Base-by-base conservation (phyloP, 2,797 vertebrate species). In the Tangara arthus region DNA sequence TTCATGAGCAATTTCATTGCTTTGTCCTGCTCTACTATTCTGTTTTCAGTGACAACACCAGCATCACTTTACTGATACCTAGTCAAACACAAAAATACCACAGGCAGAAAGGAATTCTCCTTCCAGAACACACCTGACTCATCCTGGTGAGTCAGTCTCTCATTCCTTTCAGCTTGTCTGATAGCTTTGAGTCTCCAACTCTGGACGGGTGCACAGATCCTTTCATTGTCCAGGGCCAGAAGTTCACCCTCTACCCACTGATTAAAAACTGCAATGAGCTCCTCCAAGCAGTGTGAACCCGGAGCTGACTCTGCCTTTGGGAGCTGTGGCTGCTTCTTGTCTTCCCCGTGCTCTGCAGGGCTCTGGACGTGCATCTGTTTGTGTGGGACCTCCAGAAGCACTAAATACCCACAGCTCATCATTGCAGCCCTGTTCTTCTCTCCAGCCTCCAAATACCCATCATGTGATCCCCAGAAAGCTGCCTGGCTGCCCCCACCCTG, bases 101-200 rank as follows among this genome's bases (percentile, higher is more conserved):
- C 17, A 37, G 3, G 30, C 61, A 57, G 86, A 39, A 60, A 65
- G 46, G 46, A 88, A 11, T 18, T 77, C 46, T 90, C 27, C 37
- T 83, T 53, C 44, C 20, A 8, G 82, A 95, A 46, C 16, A 27
- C 30, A 32, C 66, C 77, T 95, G 94, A 95, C 80, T 95, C 96
- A 95, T 79, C 15, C 32, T 30, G 15, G 63, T 96, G 93, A 96
- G 13, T 94, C 92, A 96, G 85, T 66, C 77, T 49, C 34, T 82
- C 91, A 39, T 63, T 94, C 73, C 66, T 30, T 53, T 10, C 9
- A 35, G 26, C 49, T 78, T 42, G 79, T 10, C 53, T 82, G 50
- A 47, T 39, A 53, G 79, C 30, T 87, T 19, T 52, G 68, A 39
- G 21, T 46, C 57, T 71, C 72, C 53, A 60, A 0, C 41, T 80